A percentile compares a stretch with the other conserved stretches of the same genome.
Conservation (phyloP, 2,797 vertebrate genomes). For the Leuciscus waleckii region DNA sequence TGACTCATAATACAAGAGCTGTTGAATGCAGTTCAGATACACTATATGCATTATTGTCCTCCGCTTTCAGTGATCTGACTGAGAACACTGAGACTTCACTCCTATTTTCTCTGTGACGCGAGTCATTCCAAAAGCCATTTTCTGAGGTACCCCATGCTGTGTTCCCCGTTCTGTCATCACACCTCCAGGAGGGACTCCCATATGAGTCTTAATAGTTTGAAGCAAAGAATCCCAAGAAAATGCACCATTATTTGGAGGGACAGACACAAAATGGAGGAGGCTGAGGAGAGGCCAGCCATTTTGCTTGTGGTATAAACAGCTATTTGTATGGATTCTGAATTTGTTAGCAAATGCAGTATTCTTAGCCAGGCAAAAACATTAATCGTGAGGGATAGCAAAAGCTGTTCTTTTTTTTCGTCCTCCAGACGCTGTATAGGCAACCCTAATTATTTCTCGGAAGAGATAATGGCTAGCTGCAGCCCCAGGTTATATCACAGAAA, state of each 20-base stretch:
- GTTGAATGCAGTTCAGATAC: neutral
- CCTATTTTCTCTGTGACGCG: conserved; percentile 35
- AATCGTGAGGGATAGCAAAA: conserved; percentile 1
- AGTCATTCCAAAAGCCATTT: conserved; percentile 43
- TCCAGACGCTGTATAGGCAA: conserved; percentile 15
- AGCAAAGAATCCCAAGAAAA: conserved; percentile 33
- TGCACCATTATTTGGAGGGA: conserved; percentile 20
- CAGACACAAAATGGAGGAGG: conserved; percentile 28
- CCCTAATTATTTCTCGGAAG: conserved; percentile 50
- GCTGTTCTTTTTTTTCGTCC: conserved; percentile 17
- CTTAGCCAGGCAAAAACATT: conserved; percentile 9
- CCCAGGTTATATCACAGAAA: conserved; percentile 53
- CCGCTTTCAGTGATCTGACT: conserved; percentile 1
- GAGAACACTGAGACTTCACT: conserved; percentile 30
- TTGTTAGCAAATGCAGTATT: neutral
- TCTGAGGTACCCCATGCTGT: conserved; percentile 46
- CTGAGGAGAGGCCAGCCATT: conserved; percentile 15
- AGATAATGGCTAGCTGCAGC: conserved; percentile 48
- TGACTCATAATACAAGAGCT: too few relatives aligned
- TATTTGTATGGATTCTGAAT: neutral
- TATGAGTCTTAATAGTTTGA: conserved; percentile 51
- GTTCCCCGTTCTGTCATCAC: conserved; percentile 42
- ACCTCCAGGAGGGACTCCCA: conserved; percentile 49
- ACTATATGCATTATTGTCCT: neutral
- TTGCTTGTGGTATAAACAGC: conserved; percentile 22